These are phyloP conservation scores for Cephalopholis sonnerati DNA, from an alignment of 2,113 vertebrate genomes.

Conservation along the genomic window DNA sequence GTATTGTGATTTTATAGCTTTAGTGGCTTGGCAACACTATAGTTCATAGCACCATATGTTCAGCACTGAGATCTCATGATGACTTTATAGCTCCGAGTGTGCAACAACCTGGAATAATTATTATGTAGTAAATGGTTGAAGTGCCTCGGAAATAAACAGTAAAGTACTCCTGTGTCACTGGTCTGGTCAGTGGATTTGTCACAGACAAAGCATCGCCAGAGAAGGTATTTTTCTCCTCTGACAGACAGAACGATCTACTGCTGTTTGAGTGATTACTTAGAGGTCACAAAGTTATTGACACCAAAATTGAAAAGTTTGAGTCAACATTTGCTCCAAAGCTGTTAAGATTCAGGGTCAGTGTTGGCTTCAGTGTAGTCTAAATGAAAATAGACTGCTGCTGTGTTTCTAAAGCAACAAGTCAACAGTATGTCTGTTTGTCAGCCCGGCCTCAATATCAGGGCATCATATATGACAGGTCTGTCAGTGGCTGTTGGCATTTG, in stretches of 20 bases:
- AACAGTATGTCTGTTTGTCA: not conserved
- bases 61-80: constrained; percentile 45
- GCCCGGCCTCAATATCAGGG: too few species aligned
- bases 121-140: constrained; percentile 12
- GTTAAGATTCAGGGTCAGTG: constrained; percentile 6
- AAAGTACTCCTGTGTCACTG: not conserved
- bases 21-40: constrained; percentile 18
- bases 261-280: not conserved
- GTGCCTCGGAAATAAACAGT: constrained; percentile 12
- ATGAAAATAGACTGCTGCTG: not conserved
- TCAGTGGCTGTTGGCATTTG: too few species aligned
- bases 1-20: constrained; percentile 48
- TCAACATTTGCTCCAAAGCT: not conserved
- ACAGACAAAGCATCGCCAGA: not conserved
- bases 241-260: not conserved
- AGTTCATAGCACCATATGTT: constrained; percentile 57
- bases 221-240: constrained; percentile 9
- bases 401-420: not conserved
- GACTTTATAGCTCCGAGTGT: constrained; percentile 41
- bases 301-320: constrained; percentile 35
- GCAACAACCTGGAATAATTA: constrained; percentile 45
- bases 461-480: too few species aligned
- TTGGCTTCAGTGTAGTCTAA: not conserved
- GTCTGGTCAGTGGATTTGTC: constrained; percentile 16
- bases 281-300: constrained; percentile 34